A percentile compares a stretch with the other conserved stretches of the same genome.
Evolutionary conservation across 2,888 invertebrate genomes (phyloP).

Genomic region (Harpagoxenus sublaevis): DNA sequence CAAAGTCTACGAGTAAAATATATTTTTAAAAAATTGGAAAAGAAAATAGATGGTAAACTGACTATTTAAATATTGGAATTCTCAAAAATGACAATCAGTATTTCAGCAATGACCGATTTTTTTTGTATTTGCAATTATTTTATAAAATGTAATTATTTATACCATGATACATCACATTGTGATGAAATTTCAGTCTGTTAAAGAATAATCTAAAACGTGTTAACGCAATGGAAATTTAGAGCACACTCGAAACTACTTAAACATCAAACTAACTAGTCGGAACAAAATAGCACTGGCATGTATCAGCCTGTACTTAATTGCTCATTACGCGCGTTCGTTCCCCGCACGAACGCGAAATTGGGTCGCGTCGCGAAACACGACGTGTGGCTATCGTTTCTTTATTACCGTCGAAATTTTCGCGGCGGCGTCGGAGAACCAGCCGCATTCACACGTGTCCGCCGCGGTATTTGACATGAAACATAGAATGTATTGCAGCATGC

Average conservation of each 20-base stretch:
- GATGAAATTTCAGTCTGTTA: background rate
- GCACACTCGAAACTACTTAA: constrained; percentile 8
- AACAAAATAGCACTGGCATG: background rate
- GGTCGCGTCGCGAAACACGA: constrained; percentile 13
- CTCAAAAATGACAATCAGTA: background rate
- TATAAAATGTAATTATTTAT: background rate
- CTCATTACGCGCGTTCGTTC: constrained; percentile 29
- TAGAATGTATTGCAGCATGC: constrained; percentile 50
- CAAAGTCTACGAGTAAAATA: background rate
- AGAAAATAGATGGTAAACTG: background rate
- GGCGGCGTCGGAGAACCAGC: background rate
- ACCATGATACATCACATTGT: background rate
- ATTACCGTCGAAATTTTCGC: constrained; percentile 36
- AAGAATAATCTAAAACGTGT: background rate
- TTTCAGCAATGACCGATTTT: background rate
- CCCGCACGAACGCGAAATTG: constrained; percentile 11
- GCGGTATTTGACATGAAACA: constrained; percentile 50
- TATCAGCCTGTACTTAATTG: constrained; percentile 32
- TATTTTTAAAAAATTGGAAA: background rate
- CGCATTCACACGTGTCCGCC: constrained; percentile 34
- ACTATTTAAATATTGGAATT: background rate
- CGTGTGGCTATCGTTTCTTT: constrained; percentile 35
- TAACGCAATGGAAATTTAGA: background rate
- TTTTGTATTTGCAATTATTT: background rate
- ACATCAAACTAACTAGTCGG: background rate